Conservation (phyloP, 2,888 invertebrate species). For the Dryocosmus kuriphilus region DNA sequence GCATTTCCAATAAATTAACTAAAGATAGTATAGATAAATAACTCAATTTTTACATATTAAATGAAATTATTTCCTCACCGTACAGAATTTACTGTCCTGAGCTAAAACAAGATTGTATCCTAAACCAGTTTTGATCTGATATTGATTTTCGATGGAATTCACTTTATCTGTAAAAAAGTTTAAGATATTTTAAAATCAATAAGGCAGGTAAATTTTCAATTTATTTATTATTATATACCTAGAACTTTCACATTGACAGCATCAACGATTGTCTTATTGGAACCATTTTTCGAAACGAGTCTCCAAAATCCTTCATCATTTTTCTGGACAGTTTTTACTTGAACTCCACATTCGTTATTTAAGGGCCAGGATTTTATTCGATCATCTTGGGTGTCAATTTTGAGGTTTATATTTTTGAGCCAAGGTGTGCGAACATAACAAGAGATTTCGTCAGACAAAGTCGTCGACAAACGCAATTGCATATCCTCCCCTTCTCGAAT, state of each 20-base stretch:
- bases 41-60: not conserved
- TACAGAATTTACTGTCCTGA: slow-evolving; percentile 41
- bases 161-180: slow-evolving; percentile 44
- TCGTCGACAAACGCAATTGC: slow-evolving; percentile 42
- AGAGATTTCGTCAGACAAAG: slow-evolving; percentile 39
- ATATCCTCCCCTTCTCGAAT: slow-evolving; percentile 50
- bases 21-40: too few species aligned
- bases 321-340: slow-evolving; percentile 73
- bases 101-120: slow-evolving; percentile 43
- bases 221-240: slow-evolving; percentile 63
- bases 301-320: slow-evolving; percentile 78
- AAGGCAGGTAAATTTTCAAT: too few species aligned
- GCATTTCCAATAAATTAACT: too few species aligned
- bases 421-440: slow-evolving; percentile 49
- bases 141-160: not conserved
- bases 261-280: slow-evolving; percentile 72
- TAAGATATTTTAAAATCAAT: not conserved
- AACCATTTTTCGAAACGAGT: slow-evolving; percentile 71
- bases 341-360: slow-evolving; percentile 77
- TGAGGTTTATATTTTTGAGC: slow-evolving; percentile 42
- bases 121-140: slow-evolving; percentile 45
- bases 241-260: slow-evolving; percentile 76
- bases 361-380: slow-evolving; percentile 63
- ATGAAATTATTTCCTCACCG: slow-evolving; percentile 16
- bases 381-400: slow-evolving; percentile 6